Base-by-base conservation (phyloP, 2,797 vertebrate species). In the Hippocampus kuda region DNA sequence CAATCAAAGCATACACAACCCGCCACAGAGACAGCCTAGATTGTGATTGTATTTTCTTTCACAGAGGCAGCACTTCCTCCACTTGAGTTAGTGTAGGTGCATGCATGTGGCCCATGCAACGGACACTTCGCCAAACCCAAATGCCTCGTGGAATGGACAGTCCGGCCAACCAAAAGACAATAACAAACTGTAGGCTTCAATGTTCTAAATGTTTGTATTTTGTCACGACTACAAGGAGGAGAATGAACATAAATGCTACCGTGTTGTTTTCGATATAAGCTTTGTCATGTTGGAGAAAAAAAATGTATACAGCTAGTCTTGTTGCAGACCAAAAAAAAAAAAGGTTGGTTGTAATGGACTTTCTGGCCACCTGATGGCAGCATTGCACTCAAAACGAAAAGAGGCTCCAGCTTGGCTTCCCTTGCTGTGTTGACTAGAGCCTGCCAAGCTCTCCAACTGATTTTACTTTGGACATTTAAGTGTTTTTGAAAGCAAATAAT, bases 271-370 rank as follows among this genome's bases (percentile, higher is more conserved):
- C 1, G 54, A 26, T 11, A 57, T 0, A 11, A 26, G n/a, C 53
- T 56, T 88, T 83, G 77, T 85, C 88, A 87, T 69, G 68, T 84
- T 88, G 77, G 6, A 0, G 6, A 0, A 11, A 0, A 0, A 1
- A 0, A 12, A 18, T 34, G n/a, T 1, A 57, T 20, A 67, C 7
- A 42, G 59, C 9, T 18, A 1, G 41, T 9, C 22, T 44, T 64
- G 1, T 12, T 13, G 44, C 15, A 15, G 5, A 41, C 34, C 13
- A 44, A 44, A 42, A n/a, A 44, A 63, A 63, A 1, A 13, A 63
- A 26, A 15, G 15, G 12, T 10, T 18, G 13, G 44, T 9, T 27
- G 63, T 48, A 48, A 64, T 42, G n/a, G 6, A 41, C 20, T 57
- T 42, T 67, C 4, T 26, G 38, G n/a, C 51, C 66, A 44, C 66